Evolutionary conservation across 2,888 invertebrate species (phyloP).

Genomic region (Spicauda simplicius): DNA sequence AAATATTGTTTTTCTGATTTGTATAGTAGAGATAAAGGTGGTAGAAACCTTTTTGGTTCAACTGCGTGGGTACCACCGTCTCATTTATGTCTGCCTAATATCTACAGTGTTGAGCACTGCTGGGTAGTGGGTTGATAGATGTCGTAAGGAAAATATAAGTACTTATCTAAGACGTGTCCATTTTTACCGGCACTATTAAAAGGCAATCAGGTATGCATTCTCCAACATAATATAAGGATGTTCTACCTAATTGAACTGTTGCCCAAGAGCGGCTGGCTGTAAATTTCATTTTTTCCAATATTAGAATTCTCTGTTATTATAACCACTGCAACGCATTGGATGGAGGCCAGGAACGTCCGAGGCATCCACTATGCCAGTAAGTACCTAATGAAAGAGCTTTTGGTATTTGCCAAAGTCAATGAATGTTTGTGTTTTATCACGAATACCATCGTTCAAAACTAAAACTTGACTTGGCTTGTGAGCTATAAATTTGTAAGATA

Average conservation of each 20-base stretch:
- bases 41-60: no score
- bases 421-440: constrained; percentile 16
- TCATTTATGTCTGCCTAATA: no score
- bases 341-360: constrained; percentile 1
- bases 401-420: constrained; percentile 13
- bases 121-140: no score
- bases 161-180: no score
- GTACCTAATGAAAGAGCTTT: constrained; percentile 15
- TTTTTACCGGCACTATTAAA: no score
- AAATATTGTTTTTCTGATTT: no score
- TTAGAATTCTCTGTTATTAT: neutral
- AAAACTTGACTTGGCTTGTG: constrained; percentile 4
- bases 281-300: constrained; percentile 9
- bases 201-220: no score
- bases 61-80: no score
- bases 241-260: neutral
- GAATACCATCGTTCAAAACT: constrained; percentile 6
- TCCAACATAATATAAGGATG: no score
- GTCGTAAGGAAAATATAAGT: no score
- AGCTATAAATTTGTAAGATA: constrained; percentile 4
- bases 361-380: constrained; percentile 7
- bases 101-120: no score
- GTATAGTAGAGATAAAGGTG: no score
- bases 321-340: constrained; percentile 12
- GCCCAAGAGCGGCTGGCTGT: neutral